These are phyloP conservation scores for Apis cerana DNA, from an alignment of 1,140 invertebrate genomes.

Conservation along the genomic window DNA sequence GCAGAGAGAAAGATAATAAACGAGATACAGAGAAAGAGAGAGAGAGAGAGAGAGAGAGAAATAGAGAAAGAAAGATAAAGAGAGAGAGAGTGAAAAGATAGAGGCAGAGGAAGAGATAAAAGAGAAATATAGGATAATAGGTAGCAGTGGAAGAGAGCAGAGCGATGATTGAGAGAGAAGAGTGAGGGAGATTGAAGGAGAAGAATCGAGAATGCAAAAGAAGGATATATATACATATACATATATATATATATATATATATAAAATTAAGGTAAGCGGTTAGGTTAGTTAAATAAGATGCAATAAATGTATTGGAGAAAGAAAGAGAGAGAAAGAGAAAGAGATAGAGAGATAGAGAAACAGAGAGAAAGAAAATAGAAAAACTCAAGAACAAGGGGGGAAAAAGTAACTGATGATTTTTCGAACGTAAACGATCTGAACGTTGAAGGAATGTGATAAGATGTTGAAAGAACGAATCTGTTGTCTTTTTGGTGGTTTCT, in stretches of 20 bases:
- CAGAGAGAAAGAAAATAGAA: not conserved
- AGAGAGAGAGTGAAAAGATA: not conserved
- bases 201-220: not conserved
- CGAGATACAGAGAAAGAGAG: conserved; percentile 5
- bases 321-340: too few relatives aligned
- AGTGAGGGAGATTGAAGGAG: not conserved
- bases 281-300: not conserved
- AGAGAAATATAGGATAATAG: not conserved
- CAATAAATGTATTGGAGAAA: not conserved
- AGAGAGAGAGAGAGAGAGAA: conserved; percentile 3
- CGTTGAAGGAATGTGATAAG: conserved; percentile 16
- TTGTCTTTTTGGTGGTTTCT: conserved; percentile 23
- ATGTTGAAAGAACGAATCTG: conserved; percentile 35
- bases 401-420: conserved; percentile 19
- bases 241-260: too few relatives aligned
- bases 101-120: conserved; percentile 12
- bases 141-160: conserved; percentile 17
- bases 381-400: not conserved
- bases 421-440: conserved; percentile 40
- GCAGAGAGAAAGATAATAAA: conserved; percentile 27
- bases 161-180: conserved; percentile 15
- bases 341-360: too few relatives aligned
- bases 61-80: not conserved
- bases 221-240: not conserved
- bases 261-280: not conserved